Conservation (phyloP, 2,113 vertebrate species). For the Mus spicilegus region DNA sequence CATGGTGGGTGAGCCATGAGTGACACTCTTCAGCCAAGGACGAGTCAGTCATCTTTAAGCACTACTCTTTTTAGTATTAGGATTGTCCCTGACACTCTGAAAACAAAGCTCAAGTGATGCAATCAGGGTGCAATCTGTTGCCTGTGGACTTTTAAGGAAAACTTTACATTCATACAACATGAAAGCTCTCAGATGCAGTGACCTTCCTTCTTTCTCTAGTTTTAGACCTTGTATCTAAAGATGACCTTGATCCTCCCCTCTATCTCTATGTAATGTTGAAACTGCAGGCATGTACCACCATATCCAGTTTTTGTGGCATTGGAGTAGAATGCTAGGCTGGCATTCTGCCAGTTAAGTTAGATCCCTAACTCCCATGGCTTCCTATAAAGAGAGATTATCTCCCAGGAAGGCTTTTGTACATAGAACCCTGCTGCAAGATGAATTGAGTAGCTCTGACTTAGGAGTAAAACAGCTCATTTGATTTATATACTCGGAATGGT, state of each 20-base stretch:
- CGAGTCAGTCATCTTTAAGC: neutral
- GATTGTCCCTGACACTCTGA: neutral
- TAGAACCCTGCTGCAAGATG: neutral
- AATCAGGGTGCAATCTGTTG: conserved; percentile 37
- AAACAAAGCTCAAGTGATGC: conserved; percentile 72
- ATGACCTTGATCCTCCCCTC: neutral
- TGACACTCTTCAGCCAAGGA: neutral
- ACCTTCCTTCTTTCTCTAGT: neutral
- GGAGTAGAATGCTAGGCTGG: neutral
- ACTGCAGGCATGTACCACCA: neutral
- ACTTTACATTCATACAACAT: neutral
- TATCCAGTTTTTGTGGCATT: neutral
- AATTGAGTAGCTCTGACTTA: conserved; percentile 33
- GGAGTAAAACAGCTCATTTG: conserved; percentile 17
- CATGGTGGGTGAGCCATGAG: neutral
- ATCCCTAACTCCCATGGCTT: neutral
- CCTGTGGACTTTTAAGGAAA: conserved; percentile 59
- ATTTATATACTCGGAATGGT: conserved; percentile 4
- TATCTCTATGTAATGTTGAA: neutral
- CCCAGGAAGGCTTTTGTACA: neutral
- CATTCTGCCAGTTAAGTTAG: neutral
- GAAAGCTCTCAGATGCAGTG: neutral
- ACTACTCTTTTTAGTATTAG: neutral
- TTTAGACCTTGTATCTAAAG: neutral
- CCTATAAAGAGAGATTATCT: neutral